Conservation (phyloP, 1,140 invertebrate genomes). For the Maniola jurtina region DNA sequence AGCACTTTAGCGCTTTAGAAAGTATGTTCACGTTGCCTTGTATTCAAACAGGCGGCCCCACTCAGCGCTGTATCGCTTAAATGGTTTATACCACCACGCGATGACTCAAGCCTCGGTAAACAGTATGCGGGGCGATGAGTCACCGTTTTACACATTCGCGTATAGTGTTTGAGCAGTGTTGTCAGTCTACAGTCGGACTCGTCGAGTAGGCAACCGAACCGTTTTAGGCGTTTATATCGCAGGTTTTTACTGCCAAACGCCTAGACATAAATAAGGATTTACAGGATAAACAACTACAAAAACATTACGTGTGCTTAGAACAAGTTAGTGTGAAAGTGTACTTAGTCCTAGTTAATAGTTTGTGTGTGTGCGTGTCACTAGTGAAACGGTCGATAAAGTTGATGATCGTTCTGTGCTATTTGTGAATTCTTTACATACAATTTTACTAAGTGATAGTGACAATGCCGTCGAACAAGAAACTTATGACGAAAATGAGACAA, state of each 20-base stretch:
- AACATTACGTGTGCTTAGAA: constrained; percentile 51
- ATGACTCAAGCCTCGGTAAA: constrained; percentile 78
- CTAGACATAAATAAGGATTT: constrained; percentile 51
- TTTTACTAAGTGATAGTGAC: constrained; percentile 44
- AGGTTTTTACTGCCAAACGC: constrained; percentile 67
- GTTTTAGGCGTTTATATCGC: constrained; percentile 71
- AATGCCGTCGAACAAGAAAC: constrained; percentile 73
- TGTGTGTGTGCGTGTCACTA: constrained; percentile 69
- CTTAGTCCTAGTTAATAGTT: constrained; percentile 57
- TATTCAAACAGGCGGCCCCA: constrained; percentile 26
- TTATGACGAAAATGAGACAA: constrained; percentile 68
- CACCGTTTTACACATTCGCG: constrained; percentile 78
- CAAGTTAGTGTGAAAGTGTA: constrained; percentile 70
- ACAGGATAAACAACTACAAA: constrained; percentile 47
- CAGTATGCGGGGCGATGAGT: constrained; percentile 78
- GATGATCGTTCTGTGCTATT: constrained; percentile 62
- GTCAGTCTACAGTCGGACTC: constrained; percentile 75
- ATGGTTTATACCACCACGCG: constrained; percentile 50
- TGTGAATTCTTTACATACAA: constrained; percentile 63
- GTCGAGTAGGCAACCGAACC: constrained; percentile 62
- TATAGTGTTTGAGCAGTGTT: constrained; percentile 76
- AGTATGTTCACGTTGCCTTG: constrained; percentile 34
- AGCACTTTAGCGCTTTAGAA: constrained; percentile 64
- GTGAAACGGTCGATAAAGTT: constrained; percentile 73
- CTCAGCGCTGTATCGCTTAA: constrained; percentile 60